A percentile compares a stretch with the other conserved stretches of the same genome.
phyloP scores from a whole-genome alignment of 2,888 invertebrate species.

The Phengaris arion region DNA sequence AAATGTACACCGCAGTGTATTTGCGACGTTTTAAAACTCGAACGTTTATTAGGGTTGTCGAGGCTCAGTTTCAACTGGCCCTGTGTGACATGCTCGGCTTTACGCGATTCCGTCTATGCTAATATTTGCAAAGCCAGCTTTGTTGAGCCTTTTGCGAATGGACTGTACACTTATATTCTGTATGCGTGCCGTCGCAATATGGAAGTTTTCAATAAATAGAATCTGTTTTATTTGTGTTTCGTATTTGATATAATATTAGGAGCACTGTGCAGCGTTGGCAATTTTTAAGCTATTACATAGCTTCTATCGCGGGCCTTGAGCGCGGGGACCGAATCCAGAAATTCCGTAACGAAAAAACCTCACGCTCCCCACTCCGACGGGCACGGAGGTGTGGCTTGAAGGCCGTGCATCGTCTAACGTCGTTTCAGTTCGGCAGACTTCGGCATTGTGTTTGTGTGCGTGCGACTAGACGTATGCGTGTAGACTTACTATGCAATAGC shows the following conservation, averaged over 20 bases:
- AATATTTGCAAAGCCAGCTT: conserved; percentile 12
- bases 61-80: conserved; percentile 14
- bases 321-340: too few species aligned
- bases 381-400: too few species aligned
- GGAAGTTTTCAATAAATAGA: background rate
- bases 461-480: too few species aligned
- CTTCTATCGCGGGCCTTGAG: too few species aligned
- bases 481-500: too few species aligned
- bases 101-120: conserved; percentile 2
- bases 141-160: conserved; percentile 13
- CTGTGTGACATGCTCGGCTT: conserved; percentile 5
- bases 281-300: too few species aligned
- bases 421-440: too few species aligned
- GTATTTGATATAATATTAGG: background rate
- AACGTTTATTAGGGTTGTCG: background rate
- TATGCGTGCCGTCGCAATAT: background rate
- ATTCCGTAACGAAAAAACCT: too few species aligned
- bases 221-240: background rate
- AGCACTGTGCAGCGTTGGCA: too few species aligned
- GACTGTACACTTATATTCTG: background rate
- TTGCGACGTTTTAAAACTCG: background rate
- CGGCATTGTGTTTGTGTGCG: too few species aligned
- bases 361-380: too few species aligned
- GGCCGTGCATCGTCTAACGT: too few species aligned
- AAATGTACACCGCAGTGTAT: background rate